Evolutionary conservation across 2,113 vertebrate genomes (phyloP).

Genomic region (Ailuropoda melanoleuca): DNA sequence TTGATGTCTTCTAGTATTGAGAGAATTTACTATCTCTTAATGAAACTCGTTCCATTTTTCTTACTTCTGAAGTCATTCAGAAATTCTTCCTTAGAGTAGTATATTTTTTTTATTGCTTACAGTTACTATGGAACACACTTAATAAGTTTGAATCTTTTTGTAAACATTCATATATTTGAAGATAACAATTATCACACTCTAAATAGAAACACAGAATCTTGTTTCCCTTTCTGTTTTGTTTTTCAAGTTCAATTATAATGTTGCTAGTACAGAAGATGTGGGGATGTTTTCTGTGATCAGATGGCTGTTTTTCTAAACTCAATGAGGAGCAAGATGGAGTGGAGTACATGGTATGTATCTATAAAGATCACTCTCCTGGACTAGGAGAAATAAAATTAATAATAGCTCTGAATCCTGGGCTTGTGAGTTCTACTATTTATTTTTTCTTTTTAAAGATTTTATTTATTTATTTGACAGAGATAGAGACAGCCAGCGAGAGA

Average conservation of each 20-base stretch:
- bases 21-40: neutral
- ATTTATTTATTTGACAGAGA: too few species aligned
- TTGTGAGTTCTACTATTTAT: too few species aligned
- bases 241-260: neutral
- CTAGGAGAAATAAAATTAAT: neutral
- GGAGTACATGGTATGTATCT: rapidly evolving
- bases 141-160: neutral
- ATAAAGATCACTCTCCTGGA: neutral
- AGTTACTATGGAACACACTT: neutral
- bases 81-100: neutral
- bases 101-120: neutral
- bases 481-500: too few species aligned
- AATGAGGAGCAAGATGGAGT: neutral
- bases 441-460: too few species aligned
- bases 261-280: neutral
- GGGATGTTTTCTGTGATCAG: neutral
- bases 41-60: conserved; percentile 9
- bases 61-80: neutral
- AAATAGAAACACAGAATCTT: neutral
- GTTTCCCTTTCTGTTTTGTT: neutral
- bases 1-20: neutral
- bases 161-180: neutral
- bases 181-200: neutral
- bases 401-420: neutral
- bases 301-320: neutral